Conservation (phyloP, 2,797 vertebrate genomes). For the Pipistrellus pipistrellus region DNA sequence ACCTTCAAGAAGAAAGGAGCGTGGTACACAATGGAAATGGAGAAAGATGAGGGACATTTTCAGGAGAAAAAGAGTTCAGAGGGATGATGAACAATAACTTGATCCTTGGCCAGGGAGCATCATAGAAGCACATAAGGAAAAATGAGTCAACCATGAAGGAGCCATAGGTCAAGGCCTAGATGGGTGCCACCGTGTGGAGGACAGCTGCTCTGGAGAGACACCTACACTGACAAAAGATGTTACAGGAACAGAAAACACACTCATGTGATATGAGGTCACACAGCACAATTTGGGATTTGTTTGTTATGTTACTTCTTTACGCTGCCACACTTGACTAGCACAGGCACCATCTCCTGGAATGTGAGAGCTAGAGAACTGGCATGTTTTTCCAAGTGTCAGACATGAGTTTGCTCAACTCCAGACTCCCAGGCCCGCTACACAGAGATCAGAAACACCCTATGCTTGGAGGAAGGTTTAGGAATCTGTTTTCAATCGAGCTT, state of each 20-base stretch:
- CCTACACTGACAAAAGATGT: neutral
- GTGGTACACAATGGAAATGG: too few relatives aligned
- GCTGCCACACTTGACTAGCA: neutral
- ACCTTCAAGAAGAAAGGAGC: neutral
- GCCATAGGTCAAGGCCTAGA: neutral
- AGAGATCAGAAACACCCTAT: neutral
- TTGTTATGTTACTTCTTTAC: too few relatives aligned
- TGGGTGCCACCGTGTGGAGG: neutral
- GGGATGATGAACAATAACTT: neutral
- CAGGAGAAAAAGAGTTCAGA: neutral
- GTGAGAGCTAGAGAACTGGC: neutral
- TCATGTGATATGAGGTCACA: too few relatives aligned
- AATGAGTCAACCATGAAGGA: neutral
- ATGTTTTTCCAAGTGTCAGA: neutral
- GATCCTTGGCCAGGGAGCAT: neutral
- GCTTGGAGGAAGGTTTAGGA: neutral
- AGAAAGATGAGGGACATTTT: neutral
- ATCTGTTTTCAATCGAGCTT: neutral
- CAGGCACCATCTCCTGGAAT: rapidly evolving
- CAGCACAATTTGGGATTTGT: neutral
- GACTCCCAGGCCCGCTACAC: neutral
- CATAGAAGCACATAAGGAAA: neutral
- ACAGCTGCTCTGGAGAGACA: neutral
- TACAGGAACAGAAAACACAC: neutral
- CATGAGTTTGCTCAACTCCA: neutral